phyloP scores from a whole-genome alignment of 2,797 vertebrate genomes.

The Xerus rutilus region DNA sequence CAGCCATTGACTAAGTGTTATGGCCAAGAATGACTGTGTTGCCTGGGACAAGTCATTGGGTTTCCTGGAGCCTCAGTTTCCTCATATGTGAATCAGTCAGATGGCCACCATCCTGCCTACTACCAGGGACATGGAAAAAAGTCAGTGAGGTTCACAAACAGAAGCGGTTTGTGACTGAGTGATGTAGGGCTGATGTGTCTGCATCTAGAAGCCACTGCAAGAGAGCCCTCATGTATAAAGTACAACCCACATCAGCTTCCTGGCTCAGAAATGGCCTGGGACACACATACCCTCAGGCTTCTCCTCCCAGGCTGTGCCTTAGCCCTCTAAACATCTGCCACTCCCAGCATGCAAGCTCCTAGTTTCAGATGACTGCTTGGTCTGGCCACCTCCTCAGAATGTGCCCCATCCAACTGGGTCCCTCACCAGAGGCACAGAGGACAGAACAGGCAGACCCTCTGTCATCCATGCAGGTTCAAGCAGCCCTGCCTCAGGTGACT shows the following conservation, averaged over 20 bases:
- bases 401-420: not conserved
- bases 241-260: not conserved
- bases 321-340: not conserved
- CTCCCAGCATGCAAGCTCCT: not conserved
- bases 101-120: not conserved
- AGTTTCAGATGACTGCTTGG: not conserved
- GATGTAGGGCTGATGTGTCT: not conserved
- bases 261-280: not conserved
- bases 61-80: not conserved
- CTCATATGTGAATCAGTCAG: not conserved
- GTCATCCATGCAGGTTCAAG: not conserved
- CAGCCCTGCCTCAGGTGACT: not conserved
- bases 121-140: not conserved
- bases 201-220: not conserved
- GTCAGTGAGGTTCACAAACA: not conserved
- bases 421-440: not conserved
- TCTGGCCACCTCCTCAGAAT: not conserved
- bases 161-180: not conserved
- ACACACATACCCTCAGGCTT: not conserved
- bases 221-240: not conserved
- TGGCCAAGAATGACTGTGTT: not conserved
- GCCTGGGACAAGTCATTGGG: not conserved
- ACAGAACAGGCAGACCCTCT: not conserved
- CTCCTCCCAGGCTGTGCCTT: not conserved
- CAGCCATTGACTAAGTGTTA: not conserved